Conservation (phyloP, 1,140 invertebrate genomes). For the Forficula auricularia region DNA sequence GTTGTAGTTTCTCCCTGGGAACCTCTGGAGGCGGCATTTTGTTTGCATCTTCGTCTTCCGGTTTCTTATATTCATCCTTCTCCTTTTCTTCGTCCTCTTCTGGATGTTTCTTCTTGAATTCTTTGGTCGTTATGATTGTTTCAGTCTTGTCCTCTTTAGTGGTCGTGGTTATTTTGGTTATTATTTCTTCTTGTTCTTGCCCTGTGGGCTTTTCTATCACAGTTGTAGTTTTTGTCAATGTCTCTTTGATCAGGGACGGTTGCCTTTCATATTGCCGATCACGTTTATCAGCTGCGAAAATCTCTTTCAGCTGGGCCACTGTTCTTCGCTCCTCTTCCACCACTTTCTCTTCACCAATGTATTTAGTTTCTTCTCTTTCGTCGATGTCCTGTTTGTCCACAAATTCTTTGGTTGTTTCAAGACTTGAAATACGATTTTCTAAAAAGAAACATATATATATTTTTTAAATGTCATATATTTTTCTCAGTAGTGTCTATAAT, state of each 20-base stretch:
- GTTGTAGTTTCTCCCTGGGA: conserved; percentile 6
- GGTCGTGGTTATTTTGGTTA: conserved; percentile 37
- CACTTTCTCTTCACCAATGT: conserved; percentile 52
- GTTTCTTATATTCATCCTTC: conserved; percentile 6
- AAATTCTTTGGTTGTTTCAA: neutral
- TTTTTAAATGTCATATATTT: no score
- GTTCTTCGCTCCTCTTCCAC: conserved; percentile 29
- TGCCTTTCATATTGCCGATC: conserved; percentile 10
- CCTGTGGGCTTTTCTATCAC: conserved; percentile 40
- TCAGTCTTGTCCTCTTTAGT: conserved; percentile 40
- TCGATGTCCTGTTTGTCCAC: conserved; percentile 11
- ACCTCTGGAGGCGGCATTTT: conserved; percentile 5
- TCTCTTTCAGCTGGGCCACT: conserved; percentile 9
- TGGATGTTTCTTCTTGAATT: conserved; percentile 12
- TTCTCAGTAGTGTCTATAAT: no score
- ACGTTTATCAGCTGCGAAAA: conserved; percentile 10
- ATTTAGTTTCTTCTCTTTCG: conserved; percentile 46
- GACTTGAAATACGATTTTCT: conserved; percentile 22
- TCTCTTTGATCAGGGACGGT: conserved; percentile 1
- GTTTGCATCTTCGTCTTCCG: conserved; percentile 11
- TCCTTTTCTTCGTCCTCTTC: conserved; percentile 11
- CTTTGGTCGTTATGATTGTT: conserved; percentile 31
- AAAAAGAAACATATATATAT: neutral
- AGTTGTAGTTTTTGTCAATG: neutral
- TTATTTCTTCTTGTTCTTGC: conserved; percentile 46